phyloP scores from a whole-genome alignment of 2,797 vertebrate species.

The Numenius phaeopus region DNA sequence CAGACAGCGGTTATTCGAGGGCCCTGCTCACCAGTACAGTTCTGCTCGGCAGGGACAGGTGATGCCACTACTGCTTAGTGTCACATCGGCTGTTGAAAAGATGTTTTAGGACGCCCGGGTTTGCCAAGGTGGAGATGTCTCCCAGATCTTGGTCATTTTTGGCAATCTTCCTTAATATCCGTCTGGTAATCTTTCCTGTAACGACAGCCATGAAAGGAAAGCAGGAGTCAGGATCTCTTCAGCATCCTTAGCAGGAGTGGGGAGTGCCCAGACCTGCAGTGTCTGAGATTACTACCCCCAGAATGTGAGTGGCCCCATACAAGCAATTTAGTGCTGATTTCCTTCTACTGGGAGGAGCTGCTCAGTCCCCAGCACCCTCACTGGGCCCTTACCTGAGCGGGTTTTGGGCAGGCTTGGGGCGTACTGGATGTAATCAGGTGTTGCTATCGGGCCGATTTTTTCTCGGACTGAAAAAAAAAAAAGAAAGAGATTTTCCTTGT shows the following conservation, averaged over 20 bases:
- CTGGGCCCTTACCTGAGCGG: slow-evolving; percentile 87
- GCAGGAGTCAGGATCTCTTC: neutral
- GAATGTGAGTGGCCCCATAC: neutral
- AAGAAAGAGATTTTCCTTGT: neutral
- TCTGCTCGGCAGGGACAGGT: slow-evolving; percentile 18
- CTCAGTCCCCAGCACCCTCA: neutral
- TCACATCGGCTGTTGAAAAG: slow-evolving; percentile 90
- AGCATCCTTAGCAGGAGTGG: neutral
- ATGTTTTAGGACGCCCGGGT: slow-evolving; percentile 88
- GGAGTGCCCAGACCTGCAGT: neutral
- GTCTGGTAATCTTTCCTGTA: slow-evolving; percentile 96
- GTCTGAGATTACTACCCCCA: neutral
- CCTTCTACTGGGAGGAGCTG: neutral
- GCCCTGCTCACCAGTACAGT: slow-evolving; percentile 17
- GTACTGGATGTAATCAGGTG: slow-evolving; percentile 95
- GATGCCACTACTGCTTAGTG: slow-evolving; percentile 74
- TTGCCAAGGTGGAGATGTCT: slow-evolving; percentile 92
- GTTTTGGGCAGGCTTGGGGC: slow-evolving; percentile 95
- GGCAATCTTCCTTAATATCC: slow-evolving; percentile 93
- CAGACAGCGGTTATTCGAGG: neutral
- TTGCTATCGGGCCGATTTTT: slow-evolving; percentile 98
- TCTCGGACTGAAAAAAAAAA: slow-evolving; percentile 86
- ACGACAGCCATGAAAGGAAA: neutral
- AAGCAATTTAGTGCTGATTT: neutral
- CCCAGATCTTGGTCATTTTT: slow-evolving; percentile 90